Evolutionary conservation across 2,888 invertebrate genomes (phyloP), one percentile per base, ranked within the genome.

Genomic region (Ormyrus thymus): DNA sequence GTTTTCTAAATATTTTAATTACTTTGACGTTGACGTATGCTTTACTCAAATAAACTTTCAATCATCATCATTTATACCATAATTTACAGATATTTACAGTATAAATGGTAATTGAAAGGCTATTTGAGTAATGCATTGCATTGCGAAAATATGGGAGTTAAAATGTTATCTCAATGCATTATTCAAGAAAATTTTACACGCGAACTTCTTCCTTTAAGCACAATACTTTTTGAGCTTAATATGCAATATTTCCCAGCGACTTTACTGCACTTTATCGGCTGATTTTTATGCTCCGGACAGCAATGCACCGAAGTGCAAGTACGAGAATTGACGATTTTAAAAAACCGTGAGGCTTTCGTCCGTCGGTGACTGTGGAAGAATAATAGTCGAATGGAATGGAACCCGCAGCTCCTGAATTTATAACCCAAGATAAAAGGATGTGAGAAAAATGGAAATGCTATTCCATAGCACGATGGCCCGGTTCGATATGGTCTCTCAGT

Each of bases 401-500:
- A 83, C 80, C 81, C 81, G 70, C 75, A 82, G 78, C 76, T 68
- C 73, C 72, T 81, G 79, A 83, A 83, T 83, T 83, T 83, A 83
- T 82, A 83, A 83, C 81, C 81, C 81, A 73, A 82, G 81, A 83
- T 83, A 83, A 83, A 82, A 81, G 80, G 74, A 81, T 80, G 82
- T 80, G 80, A 82, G 83, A 83, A 82, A 80, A 83, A 83, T 82
- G 82, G 81, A 82, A 82, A 83, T 81, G 76, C 72, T 79, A 78
- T 79, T 82, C 80, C 75, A 78, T 68, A 7, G 46, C 15, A 13
- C 48, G 64, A 76, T 76, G 62, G 58, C 55, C 55, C 58, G 46
- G 6, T 71, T 76, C 61, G 62, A 80, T 70, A 76, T 72, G 8
- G 10, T n/a, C 29, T 68, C 29, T 11, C 29, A 65, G 29, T 7